Evolutionary conservation across 2,888 invertebrate genomes (phyloP).

Genomic region (Pterostichus niger): DNA sequence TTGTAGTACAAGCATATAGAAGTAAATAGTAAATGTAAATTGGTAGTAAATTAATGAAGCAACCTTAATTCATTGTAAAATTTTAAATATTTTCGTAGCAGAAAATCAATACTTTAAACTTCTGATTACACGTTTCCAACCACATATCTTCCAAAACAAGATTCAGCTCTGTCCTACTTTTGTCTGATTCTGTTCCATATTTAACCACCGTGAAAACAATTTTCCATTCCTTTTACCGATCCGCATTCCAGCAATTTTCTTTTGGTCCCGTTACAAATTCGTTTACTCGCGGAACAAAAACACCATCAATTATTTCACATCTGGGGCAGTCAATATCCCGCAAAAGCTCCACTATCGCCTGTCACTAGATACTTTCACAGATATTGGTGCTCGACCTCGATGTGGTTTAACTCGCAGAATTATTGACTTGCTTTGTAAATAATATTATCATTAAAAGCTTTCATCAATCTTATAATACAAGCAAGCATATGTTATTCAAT

Average conservation of each 20-base stretch:
- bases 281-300: constrained; percentile 46
- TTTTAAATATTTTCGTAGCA: constrained; percentile 20
- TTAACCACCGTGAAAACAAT: constrained; percentile 48
- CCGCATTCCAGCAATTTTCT: constrained; percentile 43
- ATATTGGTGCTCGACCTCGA: constrained; percentile 1
- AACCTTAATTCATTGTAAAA: constrained; percentile 18
- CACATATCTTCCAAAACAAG: constrained; percentile 23
- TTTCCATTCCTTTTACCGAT: constrained; percentile 36
- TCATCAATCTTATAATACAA: no score
- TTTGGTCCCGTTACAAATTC: constrained; percentile 44
- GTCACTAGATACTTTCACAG: constrained; percentile 33
- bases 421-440: no score
- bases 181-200: constrained; percentile 44
- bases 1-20: neutral
- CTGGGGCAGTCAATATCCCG: constrained; percentile 44
- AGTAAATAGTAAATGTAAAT: neutral
- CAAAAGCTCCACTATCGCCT: constrained; percentile 35
- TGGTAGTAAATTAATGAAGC: neutral
- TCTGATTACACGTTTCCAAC: constrained; percentile 15
- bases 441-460: no score
- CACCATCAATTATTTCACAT: constrained; percentile 48
- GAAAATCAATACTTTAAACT: constrained; percentile 19
- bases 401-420: no score
- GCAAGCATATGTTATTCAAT: no score
- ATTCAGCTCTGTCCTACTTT: constrained; percentile 32